A percentile compares a stretch with the other conserved stretches of the same genome.
phyloP scores from a whole-genome alignment of 2,888 invertebrate genomes.

The Disparrhopalites patrizii region DNA sequence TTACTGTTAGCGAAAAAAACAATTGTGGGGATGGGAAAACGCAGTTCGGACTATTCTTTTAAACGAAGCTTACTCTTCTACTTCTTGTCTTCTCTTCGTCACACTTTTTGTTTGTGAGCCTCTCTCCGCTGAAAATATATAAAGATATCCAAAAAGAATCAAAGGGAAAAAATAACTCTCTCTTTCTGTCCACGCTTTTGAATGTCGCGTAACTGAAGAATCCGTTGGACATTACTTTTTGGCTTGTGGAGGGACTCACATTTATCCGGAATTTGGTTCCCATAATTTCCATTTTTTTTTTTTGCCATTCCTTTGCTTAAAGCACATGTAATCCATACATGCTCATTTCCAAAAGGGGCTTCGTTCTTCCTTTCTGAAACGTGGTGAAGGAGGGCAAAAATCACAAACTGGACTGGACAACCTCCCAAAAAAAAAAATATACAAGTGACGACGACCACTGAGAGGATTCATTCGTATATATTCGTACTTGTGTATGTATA shows the following conservation, averaged over 20 bases:
- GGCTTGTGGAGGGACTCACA: background rate
- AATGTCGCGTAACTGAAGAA: too few relatives aligned
- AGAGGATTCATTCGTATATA: background rate
- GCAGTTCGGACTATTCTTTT: conserved; percentile 18
- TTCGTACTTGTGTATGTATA: too few relatives aligned
- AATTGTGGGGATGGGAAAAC: conserved; percentile 15
- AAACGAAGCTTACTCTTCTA: conserved; percentile 23
- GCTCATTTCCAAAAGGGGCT: too few relatives aligned
- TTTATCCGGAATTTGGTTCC: background rate
- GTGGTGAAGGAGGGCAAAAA: background rate
- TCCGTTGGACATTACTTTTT: background rate
- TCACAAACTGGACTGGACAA: background rate
- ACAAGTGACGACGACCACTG: background rate
- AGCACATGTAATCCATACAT: too few relatives aligned
- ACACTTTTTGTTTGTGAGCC: conserved; percentile 14
- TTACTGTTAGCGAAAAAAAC: too few relatives aligned
- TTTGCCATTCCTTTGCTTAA: too few relatives aligned
- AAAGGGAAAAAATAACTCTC: background rate
- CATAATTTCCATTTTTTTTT: background rate
- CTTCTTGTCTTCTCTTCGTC: conserved; percentile 23
- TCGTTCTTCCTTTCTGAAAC: too few relatives aligned
- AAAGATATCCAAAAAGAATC: background rate
- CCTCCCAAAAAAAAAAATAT: background rate
- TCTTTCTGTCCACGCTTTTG: background rate
- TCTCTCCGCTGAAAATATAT: background rate